phyloP scores from a whole-genome alignment of 2,888 invertebrate genomes.

The Torymus auratus region DNA sequence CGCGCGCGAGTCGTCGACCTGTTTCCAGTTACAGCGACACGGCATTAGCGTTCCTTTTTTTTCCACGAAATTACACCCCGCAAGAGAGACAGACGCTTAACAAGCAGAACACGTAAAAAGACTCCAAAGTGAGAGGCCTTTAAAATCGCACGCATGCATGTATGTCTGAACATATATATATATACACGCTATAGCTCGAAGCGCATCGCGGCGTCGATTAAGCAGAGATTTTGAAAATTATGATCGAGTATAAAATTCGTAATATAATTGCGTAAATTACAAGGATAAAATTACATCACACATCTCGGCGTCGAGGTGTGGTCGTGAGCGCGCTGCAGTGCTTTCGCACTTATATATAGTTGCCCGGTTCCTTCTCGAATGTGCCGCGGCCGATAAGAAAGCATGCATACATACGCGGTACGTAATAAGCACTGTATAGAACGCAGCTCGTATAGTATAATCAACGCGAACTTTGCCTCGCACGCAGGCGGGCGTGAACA shows the following conservation, averaged over 20 bases:
- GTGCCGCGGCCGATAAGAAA: conserved; percentile 14
- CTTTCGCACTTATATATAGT: background rate
- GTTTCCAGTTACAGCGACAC: conserved; percentile 31
- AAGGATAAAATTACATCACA: conserved; percentile 40
- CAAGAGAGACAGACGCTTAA: conserved; percentile 20
- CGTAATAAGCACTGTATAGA: background rate
- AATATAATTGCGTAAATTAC: conserved; percentile 41
- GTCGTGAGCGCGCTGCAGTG: background rate
- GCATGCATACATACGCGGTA: conserved; percentile 14
- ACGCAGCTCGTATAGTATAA: conserved; percentile 9
- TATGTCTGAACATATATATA: too few species aligned
- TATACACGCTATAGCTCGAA: background rate
- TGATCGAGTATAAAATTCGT: conserved; percentile 5
- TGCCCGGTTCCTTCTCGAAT: background rate
- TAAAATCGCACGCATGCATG: background rate
- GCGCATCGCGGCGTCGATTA: background rate
- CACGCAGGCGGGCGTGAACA: background rate
- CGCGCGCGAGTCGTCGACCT: conserved; percentile 34
- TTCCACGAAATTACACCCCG: conserved; percentile 44
- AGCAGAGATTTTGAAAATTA: conserved; percentile 37
- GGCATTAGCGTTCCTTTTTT: conserved; percentile 38
- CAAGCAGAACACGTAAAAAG: conserved; percentile 41
- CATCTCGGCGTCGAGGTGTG: conserved; percentile 33
- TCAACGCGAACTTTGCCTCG: background rate
- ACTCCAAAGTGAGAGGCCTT: background rate